Conservation (phyloP, 2,888 invertebrate genomes). For the Eremobia ochroleuca region DNA sequence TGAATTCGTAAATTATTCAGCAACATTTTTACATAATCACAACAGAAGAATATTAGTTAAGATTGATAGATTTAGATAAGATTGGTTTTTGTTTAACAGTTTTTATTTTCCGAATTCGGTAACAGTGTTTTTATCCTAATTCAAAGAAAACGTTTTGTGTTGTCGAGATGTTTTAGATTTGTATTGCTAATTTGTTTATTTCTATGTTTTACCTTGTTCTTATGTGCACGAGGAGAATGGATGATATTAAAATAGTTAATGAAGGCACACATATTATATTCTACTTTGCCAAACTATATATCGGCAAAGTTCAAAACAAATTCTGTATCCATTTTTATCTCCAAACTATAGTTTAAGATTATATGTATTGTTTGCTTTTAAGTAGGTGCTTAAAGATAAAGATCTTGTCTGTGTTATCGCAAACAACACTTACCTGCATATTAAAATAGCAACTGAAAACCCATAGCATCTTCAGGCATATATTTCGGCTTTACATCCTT, state of each 20-base stretch:
- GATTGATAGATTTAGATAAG: too few relatives aligned
- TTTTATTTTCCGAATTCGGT: neutral
- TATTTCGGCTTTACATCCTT: neutral
- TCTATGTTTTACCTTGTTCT: neutral
- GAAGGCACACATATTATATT: neutral
- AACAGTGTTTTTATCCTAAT: neutral
- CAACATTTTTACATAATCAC: neutral
- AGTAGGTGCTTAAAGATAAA: constrained; percentile 29
- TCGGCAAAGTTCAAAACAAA: constrained; percentile 22
- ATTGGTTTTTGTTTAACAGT: neutral
- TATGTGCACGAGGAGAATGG: neutral
- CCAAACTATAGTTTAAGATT: constrained; percentile 17
- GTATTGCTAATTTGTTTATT: neutral
- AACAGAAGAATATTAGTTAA: neutral
- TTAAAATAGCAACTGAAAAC: neutral
- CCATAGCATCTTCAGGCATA: neutral
- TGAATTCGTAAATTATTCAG: neutral
- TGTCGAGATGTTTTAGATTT: neutral
- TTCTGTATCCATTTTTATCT: constrained; percentile 29
- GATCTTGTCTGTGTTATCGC: constrained; percentile 2
- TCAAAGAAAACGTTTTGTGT: neutral
- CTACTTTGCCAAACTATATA: neutral
- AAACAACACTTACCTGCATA: neutral
- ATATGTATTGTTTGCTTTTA: neutral
- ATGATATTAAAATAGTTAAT: neutral